Evolutionary conservation across 2,113 vertebrate genomes (phyloP), one percentile per base, ranked within the genome.

Genomic region (Micromys minutus): DNA sequence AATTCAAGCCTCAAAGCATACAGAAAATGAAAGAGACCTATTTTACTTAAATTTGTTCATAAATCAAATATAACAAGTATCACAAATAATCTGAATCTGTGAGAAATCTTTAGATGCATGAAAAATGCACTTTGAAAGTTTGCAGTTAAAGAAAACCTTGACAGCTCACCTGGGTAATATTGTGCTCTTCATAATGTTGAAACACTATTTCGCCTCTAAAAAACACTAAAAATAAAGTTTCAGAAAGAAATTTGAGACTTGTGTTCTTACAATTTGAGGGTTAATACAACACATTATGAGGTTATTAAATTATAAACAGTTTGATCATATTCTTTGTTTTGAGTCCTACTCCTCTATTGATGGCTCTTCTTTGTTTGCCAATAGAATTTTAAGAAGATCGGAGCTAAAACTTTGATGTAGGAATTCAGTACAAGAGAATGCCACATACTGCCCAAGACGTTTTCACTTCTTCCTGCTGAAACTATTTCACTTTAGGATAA

Each of bases 221-320:
- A 97, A 98, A 98, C 39, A 96, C 98, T 99, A 97, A 96, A 98
- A 97, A 98, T 0, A 81, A 96, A 97, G 79, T 97, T 97, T 92
- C 83, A 95, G 80, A 92, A 95, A 93, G 81, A 92, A 87, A 87
- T 80, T 95, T 97, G 65, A 97, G 80, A 95, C 29, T 79, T 93
- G 42, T 55, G 81, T 88, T 24, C 45, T 96, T 95, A 93, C 4
- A 96, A 31, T 34, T 69, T 95, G 55, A 94, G 69, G 47, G 63
- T 87, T 94, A 89, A 92, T 88, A 84, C 22, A 94, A 86, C 17
- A 94, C 31, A 91, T 87, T 63, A 95, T 95, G 94, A 88, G 16
- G 84, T 71, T 61, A 95, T 69, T 50, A 88, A 52, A 88, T 90
- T 84, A 75, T 85, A 93, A 96, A 21, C 42, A 31, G 21, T 95